Percentiles rank a stretch among this genome's conserved stretches.
These are phyloP conservation scores for Sebastes schlegelii DNA, from an alignment of 2,113 vertebrate species.

Conservation along the genomic window DNA sequence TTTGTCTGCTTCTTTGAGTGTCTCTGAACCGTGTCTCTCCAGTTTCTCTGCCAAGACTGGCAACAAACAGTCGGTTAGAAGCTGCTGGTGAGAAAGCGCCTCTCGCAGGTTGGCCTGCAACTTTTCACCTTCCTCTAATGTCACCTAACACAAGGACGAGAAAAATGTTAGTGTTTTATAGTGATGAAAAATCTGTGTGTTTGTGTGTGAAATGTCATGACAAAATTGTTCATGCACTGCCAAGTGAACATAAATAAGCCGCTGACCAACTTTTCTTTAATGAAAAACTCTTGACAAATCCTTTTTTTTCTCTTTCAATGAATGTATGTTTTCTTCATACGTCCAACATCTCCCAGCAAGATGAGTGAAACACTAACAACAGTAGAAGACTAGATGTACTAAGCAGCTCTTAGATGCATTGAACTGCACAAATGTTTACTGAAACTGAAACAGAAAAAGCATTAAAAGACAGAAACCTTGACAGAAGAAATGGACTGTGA, in stretches of 20 bases:
- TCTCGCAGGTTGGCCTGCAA: conserved; percentile 67
- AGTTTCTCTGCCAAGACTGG: conserved; percentile 68
- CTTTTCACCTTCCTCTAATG: conserved; percentile 70
- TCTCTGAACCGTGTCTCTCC: conserved; percentile 64
- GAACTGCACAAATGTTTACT: neutral
- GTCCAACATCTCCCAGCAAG: neutral
- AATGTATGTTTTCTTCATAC: neutral
- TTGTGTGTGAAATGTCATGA: neutral
- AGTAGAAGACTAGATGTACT: neutral
- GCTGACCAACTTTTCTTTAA: neutral
- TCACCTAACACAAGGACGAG: conserved; percentile 65
- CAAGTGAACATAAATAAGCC: neutral
- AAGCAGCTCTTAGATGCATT: neutral
- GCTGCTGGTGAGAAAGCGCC: conserved; percentile 73
- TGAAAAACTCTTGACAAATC: neutral
- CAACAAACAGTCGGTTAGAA: conserved; percentile 76
- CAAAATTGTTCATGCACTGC: neutral
- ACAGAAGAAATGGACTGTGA: conserved; percentile 57
- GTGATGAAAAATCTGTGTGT: neutral
- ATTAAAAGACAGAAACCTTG: conserved; percentile 70
- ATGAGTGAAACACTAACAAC: neutral
- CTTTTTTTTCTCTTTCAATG: neutral
- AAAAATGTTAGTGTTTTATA: neutral
- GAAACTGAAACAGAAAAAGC: neutral
- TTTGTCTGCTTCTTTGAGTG: conserved; percentile 58